A percentile compares a stretch with the other conserved stretches of the same genome.
phyloP scores from a whole-genome alignment of 2,113 vertebrate genomes.

The Clupea harengus region DNA sequence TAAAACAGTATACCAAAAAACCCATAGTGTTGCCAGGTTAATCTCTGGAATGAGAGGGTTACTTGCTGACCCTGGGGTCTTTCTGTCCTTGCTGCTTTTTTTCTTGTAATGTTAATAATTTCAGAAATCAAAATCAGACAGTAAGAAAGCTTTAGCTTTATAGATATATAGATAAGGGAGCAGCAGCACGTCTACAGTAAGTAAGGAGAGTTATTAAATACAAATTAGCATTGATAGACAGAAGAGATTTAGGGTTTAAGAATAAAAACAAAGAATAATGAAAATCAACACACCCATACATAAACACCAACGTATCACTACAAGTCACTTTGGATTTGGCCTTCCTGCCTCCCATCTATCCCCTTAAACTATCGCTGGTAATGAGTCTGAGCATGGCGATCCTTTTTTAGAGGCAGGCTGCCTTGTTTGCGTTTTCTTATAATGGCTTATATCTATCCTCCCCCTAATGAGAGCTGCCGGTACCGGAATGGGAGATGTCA shows the following conservation, averaged over 20 bases:
- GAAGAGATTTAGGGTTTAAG: not conserved
- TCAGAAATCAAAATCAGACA: too few relatives aligned
- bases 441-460: not conserved
- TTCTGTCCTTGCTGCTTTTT: not conserved
- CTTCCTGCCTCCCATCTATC: not conserved
- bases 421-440: not conserved
- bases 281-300: not conserved
- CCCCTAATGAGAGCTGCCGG: not conserved
- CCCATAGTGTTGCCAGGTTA: not conserved
- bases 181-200: not conserved
- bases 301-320: not conserved
- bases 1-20: too few relatives aligned
- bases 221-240: not conserved
- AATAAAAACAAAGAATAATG: not conserved
- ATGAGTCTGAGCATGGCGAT: not conserved
- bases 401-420: not conserved
- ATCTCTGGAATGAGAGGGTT: not conserved
- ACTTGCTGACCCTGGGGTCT: too few relatives aligned
- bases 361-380: not conserved
- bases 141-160: too few relatives aligned
- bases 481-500: constrained; percentile 21
- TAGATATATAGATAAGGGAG: not conserved
- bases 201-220: not conserved
- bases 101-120: not conserved
- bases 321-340: not conserved